Percentiles rank a stretch among this genome's conserved stretches.
Evolutionary conservation across 2,888 invertebrate species (phyloP).

Genomic region (Julus scanicus): DNA sequence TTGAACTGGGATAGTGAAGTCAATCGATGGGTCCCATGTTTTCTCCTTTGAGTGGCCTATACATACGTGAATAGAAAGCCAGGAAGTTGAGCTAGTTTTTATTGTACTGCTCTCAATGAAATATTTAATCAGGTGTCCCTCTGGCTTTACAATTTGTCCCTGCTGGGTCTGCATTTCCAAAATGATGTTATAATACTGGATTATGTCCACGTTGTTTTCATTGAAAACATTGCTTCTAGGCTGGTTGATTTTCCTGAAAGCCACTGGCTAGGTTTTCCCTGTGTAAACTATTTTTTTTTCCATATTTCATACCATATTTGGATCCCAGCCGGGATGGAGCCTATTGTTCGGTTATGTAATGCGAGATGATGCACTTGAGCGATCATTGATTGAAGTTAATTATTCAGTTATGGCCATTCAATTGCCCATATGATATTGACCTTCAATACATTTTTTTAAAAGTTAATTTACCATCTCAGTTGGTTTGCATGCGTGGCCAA

Average conservation of each 20-base stretch:
- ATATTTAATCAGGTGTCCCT: constrained; percentile 52
- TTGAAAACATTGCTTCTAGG: constrained; percentile 47
- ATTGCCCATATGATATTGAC: constrained; percentile 44
- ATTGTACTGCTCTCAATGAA: constrained; percentile 43
- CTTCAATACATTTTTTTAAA: constrained; percentile 19
- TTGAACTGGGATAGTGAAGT: not conserved
- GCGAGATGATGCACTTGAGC: constrained; percentile 46
- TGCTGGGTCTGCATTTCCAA: constrained; percentile 13
- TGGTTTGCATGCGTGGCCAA: not conserved
- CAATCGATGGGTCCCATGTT: constrained; percentile 10
- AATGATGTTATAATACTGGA: constrained; percentile 47
- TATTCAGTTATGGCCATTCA: constrained; percentile 47
- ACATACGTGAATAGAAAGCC: not conserved
- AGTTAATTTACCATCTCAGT: constrained; percentile 28
- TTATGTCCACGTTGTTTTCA: constrained; percentile 48
- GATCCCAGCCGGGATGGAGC: not conserved
- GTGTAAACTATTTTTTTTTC: not conserved
- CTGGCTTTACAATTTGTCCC: constrained; percentile 42
- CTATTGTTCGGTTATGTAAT: constrained; percentile 23
- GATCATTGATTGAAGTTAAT: constrained; percentile 41
- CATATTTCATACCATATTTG: constrained; percentile 4
- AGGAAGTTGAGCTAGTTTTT: constrained; percentile 51
- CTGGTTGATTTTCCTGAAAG: constrained; percentile 30
- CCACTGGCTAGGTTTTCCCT: constrained; percentile 39
- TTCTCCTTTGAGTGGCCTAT: not conserved